phyloP scores from a whole-genome alignment of 2,797 vertebrate species.

The Champsocephalus esox region DNA sequence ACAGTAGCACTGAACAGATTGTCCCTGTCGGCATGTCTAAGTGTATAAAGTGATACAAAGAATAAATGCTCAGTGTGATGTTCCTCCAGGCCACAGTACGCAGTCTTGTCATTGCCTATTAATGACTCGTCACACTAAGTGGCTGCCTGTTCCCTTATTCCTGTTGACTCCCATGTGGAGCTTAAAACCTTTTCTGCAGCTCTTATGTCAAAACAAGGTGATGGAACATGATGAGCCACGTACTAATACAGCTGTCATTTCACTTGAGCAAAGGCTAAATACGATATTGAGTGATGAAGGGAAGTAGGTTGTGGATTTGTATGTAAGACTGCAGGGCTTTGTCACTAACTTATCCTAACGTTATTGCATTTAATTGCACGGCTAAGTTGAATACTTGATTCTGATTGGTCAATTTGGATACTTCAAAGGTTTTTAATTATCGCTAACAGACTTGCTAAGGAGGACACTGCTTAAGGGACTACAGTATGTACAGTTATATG shows the following conservation, averaged over 20 bases:
- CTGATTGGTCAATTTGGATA: no score
- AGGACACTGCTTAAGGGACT: no score
- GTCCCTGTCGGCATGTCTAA: slow-evolving; percentile 48
- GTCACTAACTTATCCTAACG: no score
- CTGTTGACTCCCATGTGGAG: slow-evolving; percentile 58
- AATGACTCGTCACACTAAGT: slow-evolving; percentile 69
- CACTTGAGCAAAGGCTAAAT: slow-evolving; percentile 33
- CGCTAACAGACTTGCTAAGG: no score
- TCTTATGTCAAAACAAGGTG: slow-evolving; percentile 56
- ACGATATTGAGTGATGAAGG: slow-evolving; percentile 31
- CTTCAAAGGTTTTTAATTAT: no score
- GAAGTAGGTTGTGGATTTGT: not conserved
- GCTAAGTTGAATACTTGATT: no score
- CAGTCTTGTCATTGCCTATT: slow-evolving; percentile 71
- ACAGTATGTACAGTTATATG: no score
- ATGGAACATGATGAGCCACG: slow-evolving; percentile 47
- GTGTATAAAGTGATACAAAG: slow-evolving; percentile 42
- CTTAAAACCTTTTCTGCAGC: slow-evolving; percentile 50
- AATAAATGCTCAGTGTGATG: slow-evolving; percentile 53
- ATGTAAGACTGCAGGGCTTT: not conserved
- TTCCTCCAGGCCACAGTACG: slow-evolving; percentile 58
- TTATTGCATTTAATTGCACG: no score
- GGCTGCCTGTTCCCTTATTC: slow-evolving; percentile 47
- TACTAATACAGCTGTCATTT: slow-evolving; percentile 44
- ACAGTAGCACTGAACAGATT: slow-evolving; percentile 50